Conservation (phyloP, 2,797 vertebrate species). For the Phrynocephalus guinanensis region DNA sequence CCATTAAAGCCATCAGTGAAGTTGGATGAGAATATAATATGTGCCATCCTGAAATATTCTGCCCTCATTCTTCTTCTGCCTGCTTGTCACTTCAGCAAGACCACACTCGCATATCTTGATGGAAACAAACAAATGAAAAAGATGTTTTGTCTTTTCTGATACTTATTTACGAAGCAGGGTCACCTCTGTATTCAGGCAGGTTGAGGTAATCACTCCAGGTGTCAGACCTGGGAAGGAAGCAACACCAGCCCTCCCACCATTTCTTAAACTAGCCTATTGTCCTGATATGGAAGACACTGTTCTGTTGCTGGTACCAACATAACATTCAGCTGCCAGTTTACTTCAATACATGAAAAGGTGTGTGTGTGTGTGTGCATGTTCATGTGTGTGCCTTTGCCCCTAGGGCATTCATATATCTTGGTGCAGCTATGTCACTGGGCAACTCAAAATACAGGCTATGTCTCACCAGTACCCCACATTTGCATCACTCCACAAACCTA, state of each 20-base stretch:
- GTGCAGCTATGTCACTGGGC: not conserved
- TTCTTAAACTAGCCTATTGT: not conserved
- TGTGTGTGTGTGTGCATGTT: not conserved
- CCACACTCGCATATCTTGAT: not conserved
- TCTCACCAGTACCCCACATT: not conserved
- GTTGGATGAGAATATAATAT: not conserved
- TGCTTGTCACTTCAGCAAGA: not conserved
- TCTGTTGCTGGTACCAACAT: not conserved
- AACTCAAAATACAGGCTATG: not conserved
- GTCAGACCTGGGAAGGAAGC: not conserved
- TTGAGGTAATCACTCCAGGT: not conserved
- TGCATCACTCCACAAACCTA: not conserved
- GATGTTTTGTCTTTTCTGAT: not conserved
- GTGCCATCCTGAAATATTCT: not conserved
- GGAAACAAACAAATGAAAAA: not conserved
- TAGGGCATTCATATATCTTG: not conserved
- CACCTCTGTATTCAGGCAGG: not conserved
- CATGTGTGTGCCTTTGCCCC: not conserved
- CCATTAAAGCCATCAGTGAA: not conserved
- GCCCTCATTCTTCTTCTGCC: not conserved
- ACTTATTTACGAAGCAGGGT: not conserved
- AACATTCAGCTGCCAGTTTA: not conserved
- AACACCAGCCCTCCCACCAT: not conserved
- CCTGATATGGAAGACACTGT: not conserved
- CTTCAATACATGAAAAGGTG: not conserved